Percentiles rank a stretch among this genome's conserved stretches.
Conservation (phyloP, 1,140 invertebrate species). For the Chionoecetes opilio region DNA sequence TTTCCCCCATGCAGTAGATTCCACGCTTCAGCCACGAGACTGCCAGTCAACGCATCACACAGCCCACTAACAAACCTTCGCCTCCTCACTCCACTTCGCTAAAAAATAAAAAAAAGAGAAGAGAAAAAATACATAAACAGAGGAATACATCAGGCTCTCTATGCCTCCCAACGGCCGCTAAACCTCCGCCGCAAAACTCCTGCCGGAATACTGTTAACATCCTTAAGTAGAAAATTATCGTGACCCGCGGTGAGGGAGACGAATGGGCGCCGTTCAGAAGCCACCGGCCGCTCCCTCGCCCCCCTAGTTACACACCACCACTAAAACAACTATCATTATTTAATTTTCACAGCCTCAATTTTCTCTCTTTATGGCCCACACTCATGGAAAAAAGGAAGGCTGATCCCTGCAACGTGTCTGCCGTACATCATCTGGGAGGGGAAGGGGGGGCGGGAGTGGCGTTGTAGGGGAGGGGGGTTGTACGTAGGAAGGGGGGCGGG, state of each 20-base stretch:
- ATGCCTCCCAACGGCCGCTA: not conserved
- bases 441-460: no score
- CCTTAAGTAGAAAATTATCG: conserved; percentile 74
- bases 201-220: conserved; percentile 64
- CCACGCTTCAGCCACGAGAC: no score
- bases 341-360: conserved; percentile 78
- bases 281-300: conserved; percentile 53
- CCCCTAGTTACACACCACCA: conserved; percentile 73
- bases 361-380: conserved; percentile 73
- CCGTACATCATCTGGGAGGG: not conserved
- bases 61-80: not conserved
- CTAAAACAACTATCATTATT: conserved; percentile 75
- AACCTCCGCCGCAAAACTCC: conserved; percentile 6
- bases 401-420: not conserved
- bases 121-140: not conserved
- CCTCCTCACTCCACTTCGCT: not conserved
- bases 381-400: conserved; percentile 66
- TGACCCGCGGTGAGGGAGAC: conserved; percentile 62
- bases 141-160: not conserved
- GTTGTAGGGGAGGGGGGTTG: no score
- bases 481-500: no score
- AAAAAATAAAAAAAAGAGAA: not conserved
- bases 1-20: no score
- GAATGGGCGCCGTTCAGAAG: conserved; percentile 50
- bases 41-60: no score